Evolutionary conservation across 2,113 vertebrate species (phyloP).

Genomic region (Dipodomys spectabilis): DNA sequence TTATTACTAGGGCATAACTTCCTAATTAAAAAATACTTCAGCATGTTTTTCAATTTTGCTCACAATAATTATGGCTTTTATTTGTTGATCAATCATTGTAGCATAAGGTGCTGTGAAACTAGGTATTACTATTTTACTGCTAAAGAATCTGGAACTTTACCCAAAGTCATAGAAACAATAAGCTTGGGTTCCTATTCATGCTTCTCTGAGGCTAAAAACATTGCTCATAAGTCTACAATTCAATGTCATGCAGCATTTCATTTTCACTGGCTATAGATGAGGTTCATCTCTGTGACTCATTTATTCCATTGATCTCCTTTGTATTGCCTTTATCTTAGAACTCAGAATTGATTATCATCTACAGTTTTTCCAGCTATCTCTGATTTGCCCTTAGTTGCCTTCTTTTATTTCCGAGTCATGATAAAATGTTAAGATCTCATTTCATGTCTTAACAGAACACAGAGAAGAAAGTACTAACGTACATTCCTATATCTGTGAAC

Average conservation of each 20-base stretch:
- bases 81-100: background rate
- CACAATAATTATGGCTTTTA: background rate
- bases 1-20: background rate
- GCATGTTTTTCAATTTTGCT: background rate
- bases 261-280: background rate
- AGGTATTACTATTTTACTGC: background rate
- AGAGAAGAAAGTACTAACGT: background rate
- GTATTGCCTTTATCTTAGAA: constrained; percentile 11
- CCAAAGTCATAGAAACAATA: background rate
- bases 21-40: background rate
- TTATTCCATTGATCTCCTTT: background rate
- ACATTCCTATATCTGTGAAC: background rate
- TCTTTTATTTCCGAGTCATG: background rate
- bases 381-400: background rate
- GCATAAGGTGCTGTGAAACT: background rate
- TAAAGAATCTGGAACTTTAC: background rate
- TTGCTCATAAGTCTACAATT: background rate
- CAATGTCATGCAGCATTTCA: background rate
- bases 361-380: background rate
- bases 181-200: background rate
- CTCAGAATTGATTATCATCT: background rate
- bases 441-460: background rate
- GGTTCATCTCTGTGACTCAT: background rate
- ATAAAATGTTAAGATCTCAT: background rate
- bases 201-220: background rate